Conservation (phyloP, 2,113 vertebrate species). For the Lophochroa leadbeateri region DNA sequence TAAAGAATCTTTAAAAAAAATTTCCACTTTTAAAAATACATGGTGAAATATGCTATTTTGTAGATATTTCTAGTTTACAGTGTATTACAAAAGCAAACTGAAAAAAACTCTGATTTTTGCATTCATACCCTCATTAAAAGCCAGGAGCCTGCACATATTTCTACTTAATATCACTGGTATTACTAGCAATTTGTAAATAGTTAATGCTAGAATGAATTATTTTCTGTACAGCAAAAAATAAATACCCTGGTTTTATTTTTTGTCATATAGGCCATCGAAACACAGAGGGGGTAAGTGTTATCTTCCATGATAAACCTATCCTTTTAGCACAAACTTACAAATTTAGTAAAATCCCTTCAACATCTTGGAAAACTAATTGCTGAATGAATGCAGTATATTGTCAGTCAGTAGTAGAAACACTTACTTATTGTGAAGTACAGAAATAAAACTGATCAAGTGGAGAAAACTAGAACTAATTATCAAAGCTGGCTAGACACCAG, state of each 20-base stretch:
- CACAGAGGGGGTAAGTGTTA: slow-evolving; percentile 59
- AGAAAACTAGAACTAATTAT: not conserved
- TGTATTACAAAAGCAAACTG: not conserved
- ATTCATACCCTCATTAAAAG: not conserved
- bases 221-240: not conserved
- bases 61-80: not conserved
- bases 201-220: not conserved
- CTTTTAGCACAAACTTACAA: not conserved
- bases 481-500: not conserved
- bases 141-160: not conserved
- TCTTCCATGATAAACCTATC: not conserved
- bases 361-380: not conserved
- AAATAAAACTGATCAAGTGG: not conserved
- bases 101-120: not conserved
- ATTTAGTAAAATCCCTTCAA: not conserved
- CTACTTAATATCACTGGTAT: not conserved
- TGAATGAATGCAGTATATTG: not conserved
- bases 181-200: not conserved
- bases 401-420: not conserved
- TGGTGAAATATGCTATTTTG: not conserved
- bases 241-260: slow-evolving; percentile 17
- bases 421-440: not conserved
- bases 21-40: not conserved
- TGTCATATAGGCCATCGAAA: slow-evolving; percentile 60
- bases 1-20: not conserved